A percentile compares a stretch with the other conserved stretches of the same genome.
Conservation (phyloP, 2,113 vertebrate genomes). For the Pelecanus crispus region DNA sequence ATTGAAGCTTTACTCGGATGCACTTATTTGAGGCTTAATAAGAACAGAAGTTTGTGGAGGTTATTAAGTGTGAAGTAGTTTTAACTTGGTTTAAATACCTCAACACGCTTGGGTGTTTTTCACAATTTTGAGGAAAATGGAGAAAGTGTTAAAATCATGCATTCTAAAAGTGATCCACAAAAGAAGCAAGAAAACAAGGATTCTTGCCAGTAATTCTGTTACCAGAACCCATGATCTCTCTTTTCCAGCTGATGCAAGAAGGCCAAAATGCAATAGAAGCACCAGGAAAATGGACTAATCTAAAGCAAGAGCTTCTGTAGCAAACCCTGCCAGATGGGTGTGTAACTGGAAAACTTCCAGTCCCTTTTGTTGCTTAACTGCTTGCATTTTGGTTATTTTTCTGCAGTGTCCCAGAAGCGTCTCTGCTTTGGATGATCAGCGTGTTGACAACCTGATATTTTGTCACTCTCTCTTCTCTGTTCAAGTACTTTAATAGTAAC, state of each 20-base stretch:
- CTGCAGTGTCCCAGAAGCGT: not conserved
- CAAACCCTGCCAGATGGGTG: constrained; percentile 17
- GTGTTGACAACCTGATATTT: constrained; percentile 3
- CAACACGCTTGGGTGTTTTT: not conserved
- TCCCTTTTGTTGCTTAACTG: constrained; percentile 1
- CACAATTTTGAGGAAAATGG: not conserved
- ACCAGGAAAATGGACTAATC: not conserved
- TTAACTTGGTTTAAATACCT: not conserved
- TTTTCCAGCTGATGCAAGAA: constrained; percentile 22
- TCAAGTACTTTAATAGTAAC: not conserved
- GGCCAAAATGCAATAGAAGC: not conserved
- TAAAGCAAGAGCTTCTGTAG: not conserved
- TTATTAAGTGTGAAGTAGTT: not conserved
- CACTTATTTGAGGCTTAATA: not conserved
- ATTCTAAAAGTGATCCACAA: not conserved
- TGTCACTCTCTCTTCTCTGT: not conserved
- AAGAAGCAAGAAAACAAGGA: not conserved
- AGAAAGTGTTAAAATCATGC: not conserved
- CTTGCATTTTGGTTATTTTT: not conserved
- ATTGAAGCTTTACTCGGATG: not conserved
- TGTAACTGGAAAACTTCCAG: constrained; percentile 22
- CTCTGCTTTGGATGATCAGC: not conserved
- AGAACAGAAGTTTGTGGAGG: not conserved
- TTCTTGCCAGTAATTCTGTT: constrained; percentile 32
- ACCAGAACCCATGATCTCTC: not conserved